phyloP scores from a whole-genome alignment of 2,113 vertebrate genomes.

The Gopherus evgoodei region DNA sequence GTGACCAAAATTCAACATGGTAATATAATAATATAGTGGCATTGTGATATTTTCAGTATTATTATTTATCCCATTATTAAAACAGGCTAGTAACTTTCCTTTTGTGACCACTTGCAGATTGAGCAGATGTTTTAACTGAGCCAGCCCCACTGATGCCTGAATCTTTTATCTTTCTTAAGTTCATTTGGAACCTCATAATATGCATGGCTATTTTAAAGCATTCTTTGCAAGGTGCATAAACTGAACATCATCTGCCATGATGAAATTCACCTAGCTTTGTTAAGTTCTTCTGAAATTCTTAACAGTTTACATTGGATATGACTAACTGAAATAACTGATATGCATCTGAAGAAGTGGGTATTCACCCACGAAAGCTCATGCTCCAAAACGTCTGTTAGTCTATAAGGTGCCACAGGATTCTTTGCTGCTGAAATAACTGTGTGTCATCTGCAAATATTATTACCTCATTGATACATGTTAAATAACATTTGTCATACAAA shows the following conservation, averaged over 20 bases:
- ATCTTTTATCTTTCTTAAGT: background rate
- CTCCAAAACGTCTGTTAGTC: too few relatives aligned
- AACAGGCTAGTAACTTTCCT: background rate
- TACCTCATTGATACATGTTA: background rate
- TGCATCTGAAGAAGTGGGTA: too few relatives aligned
- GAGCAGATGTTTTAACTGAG: background rate
- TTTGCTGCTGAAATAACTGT: accelerated
- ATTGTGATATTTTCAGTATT: background rate
- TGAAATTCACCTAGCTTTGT: background rate
- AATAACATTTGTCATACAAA: background rate
- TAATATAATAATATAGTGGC: background rate
- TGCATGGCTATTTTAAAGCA: background rate
- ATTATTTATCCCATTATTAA: background rate
- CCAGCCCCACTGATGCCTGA: background rate
- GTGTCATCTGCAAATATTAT: background rate
- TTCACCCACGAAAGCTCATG: too few relatives aligned
- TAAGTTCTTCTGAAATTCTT: background rate
- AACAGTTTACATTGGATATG: background rate
- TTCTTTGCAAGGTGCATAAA: background rate
- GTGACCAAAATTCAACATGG: background rate
- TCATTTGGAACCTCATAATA: background rate
- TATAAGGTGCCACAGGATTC: too few relatives aligned
- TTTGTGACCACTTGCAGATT: background rate
- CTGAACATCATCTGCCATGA: background rate
- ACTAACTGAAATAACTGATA: accelerated